Percentiles rank a stretch among this genome's conserved stretches.
phyloP scores from a whole-genome alignment of 2,888 invertebrate species.

The Pheosia tremula region DNA sequence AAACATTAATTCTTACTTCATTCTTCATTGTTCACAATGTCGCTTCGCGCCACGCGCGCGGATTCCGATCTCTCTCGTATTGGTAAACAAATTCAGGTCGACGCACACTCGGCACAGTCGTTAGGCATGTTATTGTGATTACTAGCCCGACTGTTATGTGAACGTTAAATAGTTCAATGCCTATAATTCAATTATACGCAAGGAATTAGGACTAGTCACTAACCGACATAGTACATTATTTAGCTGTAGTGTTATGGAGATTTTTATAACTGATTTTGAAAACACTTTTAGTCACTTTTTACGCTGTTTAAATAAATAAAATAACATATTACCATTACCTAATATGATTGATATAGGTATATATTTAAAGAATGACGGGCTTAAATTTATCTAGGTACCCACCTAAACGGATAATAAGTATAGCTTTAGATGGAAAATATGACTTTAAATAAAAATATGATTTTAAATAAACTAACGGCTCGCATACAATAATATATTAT shows the following conservation, averaged over 20 bases:
- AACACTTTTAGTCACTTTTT: too few species aligned
- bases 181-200: constrained; percentile 71
- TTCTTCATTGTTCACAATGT: constrained; percentile 82
- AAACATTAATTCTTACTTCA: constrained; percentile 84
- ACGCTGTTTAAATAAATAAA: too few species aligned
- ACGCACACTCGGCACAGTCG: constrained; percentile 41
- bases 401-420: too few species aligned
- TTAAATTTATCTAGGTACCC: too few species aligned
- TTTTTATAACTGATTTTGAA: background rate
- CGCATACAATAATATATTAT: too few species aligned
- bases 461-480: too few species aligned
- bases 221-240: too few species aligned
- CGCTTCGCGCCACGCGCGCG: constrained; percentile 72
- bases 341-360: too few species aligned
- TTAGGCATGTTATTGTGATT: constrained; percentile 43
- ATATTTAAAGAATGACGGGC: too few species aligned
- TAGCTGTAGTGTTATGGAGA: constrained; percentile 7
- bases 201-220: constrained; percentile 49
- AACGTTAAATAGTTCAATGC: constrained; percentile 49
- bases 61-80: constrained; percentile 73
- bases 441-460: too few species aligned
- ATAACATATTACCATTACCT: too few species aligned
- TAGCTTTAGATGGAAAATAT: too few species aligned
- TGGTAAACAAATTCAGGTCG: constrained; percentile 76
- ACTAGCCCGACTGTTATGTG: constrained; percentile 35